Conservation (phyloP, 2,797 vertebrate genomes). For the Antrozous pallidus region DNA sequence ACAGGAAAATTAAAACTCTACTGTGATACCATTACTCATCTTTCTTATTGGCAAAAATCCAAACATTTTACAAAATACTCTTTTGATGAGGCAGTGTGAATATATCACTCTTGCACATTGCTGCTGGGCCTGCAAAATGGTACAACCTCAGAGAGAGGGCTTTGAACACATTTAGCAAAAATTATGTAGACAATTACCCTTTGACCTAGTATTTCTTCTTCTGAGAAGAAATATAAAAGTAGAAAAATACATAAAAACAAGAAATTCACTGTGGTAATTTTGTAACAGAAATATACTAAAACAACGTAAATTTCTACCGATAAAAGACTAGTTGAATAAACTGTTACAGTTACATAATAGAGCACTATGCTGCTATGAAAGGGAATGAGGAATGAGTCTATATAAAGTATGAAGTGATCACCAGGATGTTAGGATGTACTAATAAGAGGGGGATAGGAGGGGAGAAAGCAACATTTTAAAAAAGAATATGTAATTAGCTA, state of each 20-base stretch:
- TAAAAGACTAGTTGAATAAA: neutral
- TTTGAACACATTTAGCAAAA: neutral
- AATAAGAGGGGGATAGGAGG: neutral
- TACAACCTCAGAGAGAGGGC: neutral
- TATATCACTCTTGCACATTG: neutral
- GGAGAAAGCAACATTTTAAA: neutral
- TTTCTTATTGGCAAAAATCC: neutral
- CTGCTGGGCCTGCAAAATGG: neutral
- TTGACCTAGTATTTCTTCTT: neutral
- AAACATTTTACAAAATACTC: neutral
- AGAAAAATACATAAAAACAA: neutral
- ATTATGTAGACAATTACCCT: neutral
- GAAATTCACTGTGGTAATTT: neutral
- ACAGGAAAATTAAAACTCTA: neutral
- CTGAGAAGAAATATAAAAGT: neutral
- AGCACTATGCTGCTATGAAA: neutral
- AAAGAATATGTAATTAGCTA: neutral
- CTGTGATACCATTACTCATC: neutral
- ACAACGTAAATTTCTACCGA: neutral
- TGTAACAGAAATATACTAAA: neutral
- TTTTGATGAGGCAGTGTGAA: neutral
- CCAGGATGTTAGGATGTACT: neutral
- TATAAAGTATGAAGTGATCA: neutral
- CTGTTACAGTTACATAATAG: no score
- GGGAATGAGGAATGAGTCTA: neutral